These are phyloP conservation scores for Grammomys surdaster DNA, from an alignment of 2,113 vertebrate species.

Conservation along the genomic window DNA sequence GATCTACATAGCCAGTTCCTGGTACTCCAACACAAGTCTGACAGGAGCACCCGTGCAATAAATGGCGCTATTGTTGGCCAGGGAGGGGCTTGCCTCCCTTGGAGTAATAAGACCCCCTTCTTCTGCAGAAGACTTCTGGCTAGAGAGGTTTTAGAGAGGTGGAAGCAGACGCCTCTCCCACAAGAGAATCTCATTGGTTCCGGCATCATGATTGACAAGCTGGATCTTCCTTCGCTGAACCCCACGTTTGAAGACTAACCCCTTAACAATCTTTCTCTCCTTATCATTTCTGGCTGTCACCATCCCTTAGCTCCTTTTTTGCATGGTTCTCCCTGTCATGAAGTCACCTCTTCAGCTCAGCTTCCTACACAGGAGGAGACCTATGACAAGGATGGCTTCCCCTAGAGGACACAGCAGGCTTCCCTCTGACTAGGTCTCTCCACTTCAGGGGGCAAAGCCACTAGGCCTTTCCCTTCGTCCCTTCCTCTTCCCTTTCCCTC, in stretches of 20 bases:
- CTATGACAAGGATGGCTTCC: background rate
- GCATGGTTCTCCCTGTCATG: background rate
- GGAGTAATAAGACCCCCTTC: background rate
- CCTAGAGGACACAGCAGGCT: background rate
- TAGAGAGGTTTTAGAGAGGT: background rate
- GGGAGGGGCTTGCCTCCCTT: background rate
- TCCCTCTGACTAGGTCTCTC: background rate
- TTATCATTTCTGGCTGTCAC: background rate
- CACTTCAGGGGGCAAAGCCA: background rate
- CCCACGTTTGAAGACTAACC: background rate
- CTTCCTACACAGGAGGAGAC: background rate
- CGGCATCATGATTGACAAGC: background rate
- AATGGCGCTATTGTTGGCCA: background rate
- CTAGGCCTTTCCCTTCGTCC: background rate
- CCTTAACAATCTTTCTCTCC: background rate
- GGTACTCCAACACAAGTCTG: background rate
- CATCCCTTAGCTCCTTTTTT: background rate
- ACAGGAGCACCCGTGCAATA: background rate
- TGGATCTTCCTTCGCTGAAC: background rate
- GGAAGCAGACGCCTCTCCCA: background rate
- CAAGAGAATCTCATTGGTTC: background rate
- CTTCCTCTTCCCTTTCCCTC: accelerated
- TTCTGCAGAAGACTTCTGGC: background rate
- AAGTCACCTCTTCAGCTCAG: background rate
- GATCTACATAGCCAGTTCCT: background rate